Evolutionary conservation across 53 echinoderm and acorn worm genomes (phyloP).

Genomic region (Paracentrotus lividus): DNA sequence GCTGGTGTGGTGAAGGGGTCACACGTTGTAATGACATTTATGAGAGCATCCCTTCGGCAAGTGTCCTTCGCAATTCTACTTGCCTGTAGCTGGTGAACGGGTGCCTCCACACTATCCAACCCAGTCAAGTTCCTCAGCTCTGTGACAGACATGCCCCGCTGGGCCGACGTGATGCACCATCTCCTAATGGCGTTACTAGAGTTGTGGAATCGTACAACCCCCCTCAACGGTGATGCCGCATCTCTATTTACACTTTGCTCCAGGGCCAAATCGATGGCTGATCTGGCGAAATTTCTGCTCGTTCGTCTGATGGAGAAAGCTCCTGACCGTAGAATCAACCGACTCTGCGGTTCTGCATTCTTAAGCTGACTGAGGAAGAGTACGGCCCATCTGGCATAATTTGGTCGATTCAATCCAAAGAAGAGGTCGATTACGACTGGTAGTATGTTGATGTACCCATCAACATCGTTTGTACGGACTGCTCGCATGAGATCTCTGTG

Average conservation of each 20-base stretch:
- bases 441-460: conserved; percentile 71
- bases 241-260: conserved; percentile 74
- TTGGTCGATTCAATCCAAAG: conserved; percentile 81
- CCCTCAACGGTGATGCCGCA: conserved; percentile 85
- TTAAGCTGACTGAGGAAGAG: conserved; percentile 77
- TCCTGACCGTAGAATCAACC: conserved; percentile 64
- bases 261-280: conserved; percentile 78
- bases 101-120: neutral
- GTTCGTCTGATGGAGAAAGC: conserved; percentile 77
- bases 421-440: conserved; percentile 72
- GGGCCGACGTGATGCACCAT: conserved; percentile 82
- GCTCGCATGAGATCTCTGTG: conserved; percentile 73
- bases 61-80: conserved; percentile 79
- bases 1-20: neutral
- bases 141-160: conserved; percentile 80
- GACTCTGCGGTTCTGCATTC: conserved; percentile 56
- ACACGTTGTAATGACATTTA: neutral
- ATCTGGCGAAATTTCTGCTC: conserved; percentile 59
- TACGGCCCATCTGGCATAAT: conserved; percentile 86
- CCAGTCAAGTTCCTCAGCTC: conserved; percentile 14
- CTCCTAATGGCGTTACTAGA: conserved; percentile 74
- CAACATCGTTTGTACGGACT: conserved; percentile 65
- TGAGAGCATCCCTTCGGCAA: conserved; percentile 55
- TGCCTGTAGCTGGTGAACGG: conserved; percentile 69
- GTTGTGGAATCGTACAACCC: conserved; percentile 78